phyloP scores from a whole-genome alignment of 2,888 invertebrate genomes.

The Athripsodes cinereus region DNA sequence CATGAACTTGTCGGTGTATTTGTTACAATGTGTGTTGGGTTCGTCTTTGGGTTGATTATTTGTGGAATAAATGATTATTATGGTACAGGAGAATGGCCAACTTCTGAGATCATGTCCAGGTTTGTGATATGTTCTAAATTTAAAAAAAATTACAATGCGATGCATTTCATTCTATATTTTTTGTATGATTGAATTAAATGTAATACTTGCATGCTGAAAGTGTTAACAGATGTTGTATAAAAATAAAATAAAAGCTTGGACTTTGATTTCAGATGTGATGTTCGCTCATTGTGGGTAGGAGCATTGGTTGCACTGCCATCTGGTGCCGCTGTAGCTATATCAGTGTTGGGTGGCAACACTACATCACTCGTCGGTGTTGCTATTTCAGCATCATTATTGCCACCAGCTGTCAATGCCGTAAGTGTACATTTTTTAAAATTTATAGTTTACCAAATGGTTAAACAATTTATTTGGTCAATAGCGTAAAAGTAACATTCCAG shows the following conservation, averaged over 20 bases:
- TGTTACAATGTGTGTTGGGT: constrained; percentile 61
- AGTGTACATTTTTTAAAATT: constrained; percentile 32
- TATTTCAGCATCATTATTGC: constrained; percentile 72
- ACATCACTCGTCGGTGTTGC: constrained; percentile 76
- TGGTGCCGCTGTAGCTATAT: constrained; percentile 71
- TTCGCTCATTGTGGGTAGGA: constrained; percentile 63
- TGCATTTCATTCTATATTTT: background rate
- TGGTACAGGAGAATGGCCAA: constrained; percentile 56
- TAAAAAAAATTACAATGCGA: too few relatives aligned
- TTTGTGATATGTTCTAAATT: constrained; percentile 29
- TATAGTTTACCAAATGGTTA: too few relatives aligned
- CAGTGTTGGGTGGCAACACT: constrained; percentile 71
- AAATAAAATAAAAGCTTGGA: background rate
- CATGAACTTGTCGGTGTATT: constrained; percentile 63
- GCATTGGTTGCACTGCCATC: constrained; percentile 69
- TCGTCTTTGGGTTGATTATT: constrained; percentile 58
- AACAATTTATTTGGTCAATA: too few relatives aligned
- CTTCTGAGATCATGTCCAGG: constrained; percentile 59
- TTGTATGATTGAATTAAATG: too few relatives aligned
- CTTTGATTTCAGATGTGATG: constrained; percentile 45
- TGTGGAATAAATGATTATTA: constrained; percentile 52
- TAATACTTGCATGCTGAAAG: too few relatives aligned
- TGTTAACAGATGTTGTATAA: too few relatives aligned
- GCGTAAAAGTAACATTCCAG: too few relatives aligned
- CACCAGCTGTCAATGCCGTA: constrained; percentile 75